Base-by-base conservation (phyloP, 2,113 vertebrate species). In the Rhadina sibilatrix region DNA sequence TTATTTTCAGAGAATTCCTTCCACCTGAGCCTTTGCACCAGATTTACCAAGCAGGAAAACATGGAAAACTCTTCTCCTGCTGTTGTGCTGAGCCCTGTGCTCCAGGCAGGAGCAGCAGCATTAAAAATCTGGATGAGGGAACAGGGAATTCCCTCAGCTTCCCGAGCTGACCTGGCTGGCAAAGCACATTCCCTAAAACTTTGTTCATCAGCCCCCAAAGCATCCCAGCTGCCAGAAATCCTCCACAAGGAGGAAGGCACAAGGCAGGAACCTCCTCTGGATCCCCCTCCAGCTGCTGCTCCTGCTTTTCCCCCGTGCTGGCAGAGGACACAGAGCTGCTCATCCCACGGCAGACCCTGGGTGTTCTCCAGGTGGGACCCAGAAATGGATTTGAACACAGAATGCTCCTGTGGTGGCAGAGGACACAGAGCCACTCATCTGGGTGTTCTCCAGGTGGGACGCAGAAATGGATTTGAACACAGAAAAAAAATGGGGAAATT, bases 371-470 rank as follows among this genome's bases (percentile, higher is more conserved):
- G 31, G 22, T 4, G 16, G 10, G 53, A 54, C 13, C 28, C 38
- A 70, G 44, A 47, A 68, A 76, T 3, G 1, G 9, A 37, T 42
- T 9, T 35, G 9, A n/a, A 35, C 14, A 12, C 4, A 22, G 37
- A 47, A 46, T n/a, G n/a, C n/a, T n/a, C n/a, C 25, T 16, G 0
- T 0, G 1, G 57, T 35, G 49, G 40, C 46, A 61, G 50, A 68
- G 74, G 53, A 44, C 6, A 20, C 24, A 2, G 78, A 89, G 52
- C 30, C 68, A 15, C 40, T 2, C 4, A n/a, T n/a, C n/a, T n/a
- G 52, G 49, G 30, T 56, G 59, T 4, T 44, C 49, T 77, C 76
- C 42, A 42, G 31, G 22, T 4, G 16, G 10, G 53, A 54, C 13
- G 24, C 38, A 70, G 44, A 47, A 68, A 76, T 3, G 1, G 9